Evolutionary conservation across 2,888 invertebrate species (phyloP), one percentile per base, ranked within the genome.

Genomic region (Phyllotreta cruciferae): DNA sequence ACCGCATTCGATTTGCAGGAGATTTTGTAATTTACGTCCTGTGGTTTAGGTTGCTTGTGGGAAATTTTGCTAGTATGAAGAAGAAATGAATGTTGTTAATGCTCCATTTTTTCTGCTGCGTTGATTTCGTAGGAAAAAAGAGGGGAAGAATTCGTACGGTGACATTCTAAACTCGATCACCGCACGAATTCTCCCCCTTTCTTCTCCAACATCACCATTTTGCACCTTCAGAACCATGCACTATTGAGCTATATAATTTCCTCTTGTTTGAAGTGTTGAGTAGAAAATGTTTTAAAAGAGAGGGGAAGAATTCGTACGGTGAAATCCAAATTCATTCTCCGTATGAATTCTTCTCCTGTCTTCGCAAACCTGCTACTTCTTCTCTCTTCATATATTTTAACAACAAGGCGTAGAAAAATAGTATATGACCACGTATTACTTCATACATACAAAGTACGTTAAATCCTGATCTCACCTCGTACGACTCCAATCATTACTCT

Each of bases 141-240:
- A 11, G 44, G 44, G 44, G 44, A 44, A 44, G 44, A 44, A 44
- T 44, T 44, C 44, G 44, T 44, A 44, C 44, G 44, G 44, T 44
- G 44, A 44, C 10, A 44, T 24, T 11, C 4, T 1, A 44, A 44
- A 44, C 2, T n/a, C 44, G 8, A 13, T 10, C 44, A 44, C 44
- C 8, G 14, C 14, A 9, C 44, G 44, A 44, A 44, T 44, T 44
- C 44, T 44, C 11, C 44, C 44, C 44, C 44, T 44, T 7, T 44
- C 44, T 44, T 44, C 44, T 44, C 44, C 10, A 44, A 44, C 14
- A 24, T 24, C 24, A 24, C 24, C 24, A 24, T 24, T 24, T 24
- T 4, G 4, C 4, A 24, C 4, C 24, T 24, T 4, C 24, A 24
- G 2, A 24, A 24, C 24, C 24, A 24, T 4, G 24, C 1, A 24